Percentiles rank a stretch among this genome's conserved stretches.
These are phyloP conservation scores for Zaprionus vittiger DNA, from an alignment of 1,140 invertebrate species.

Conservation along the genomic window DNA sequence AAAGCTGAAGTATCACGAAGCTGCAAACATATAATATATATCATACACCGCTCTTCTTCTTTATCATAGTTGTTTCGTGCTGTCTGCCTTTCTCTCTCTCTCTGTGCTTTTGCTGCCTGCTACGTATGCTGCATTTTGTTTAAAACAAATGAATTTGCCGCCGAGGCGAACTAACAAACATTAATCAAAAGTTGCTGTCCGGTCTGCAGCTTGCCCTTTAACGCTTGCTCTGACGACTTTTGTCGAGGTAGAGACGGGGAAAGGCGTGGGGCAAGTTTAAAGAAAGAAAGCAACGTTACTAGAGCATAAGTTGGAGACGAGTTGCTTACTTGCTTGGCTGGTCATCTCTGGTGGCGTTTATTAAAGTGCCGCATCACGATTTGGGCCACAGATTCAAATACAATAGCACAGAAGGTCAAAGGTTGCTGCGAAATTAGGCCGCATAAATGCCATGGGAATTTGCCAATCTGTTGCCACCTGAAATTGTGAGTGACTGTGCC, in stretches of 20 bases:
- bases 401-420: conserved; percentile 35
- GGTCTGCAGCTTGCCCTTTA: conserved; percentile 58
- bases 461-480: conserved; percentile 33
- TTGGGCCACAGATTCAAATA: conserved; percentile 11
- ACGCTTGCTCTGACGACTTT: conserved; percentile 18
- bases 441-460: conserved; percentile 34
- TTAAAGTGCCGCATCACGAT: conserved; percentile 47
- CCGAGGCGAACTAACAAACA: conserved; percentile 73
- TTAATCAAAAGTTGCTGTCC: conserved; percentile 76
- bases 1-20: conserved; percentile 19
- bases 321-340: not conserved
- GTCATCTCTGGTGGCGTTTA: conserved; percentile 26
- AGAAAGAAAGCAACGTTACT: not conserved
- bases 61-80: not conserved
- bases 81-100: not conserved
- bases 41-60: conserved; percentile 3
- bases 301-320: not conserved
- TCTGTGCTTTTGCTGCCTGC: not conserved
- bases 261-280: not conserved
- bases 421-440: conserved; percentile 38
- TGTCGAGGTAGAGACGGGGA: not conserved
- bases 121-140: conserved; percentile 65
- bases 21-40: conserved; percentile 6
- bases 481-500: conserved; percentile 14
- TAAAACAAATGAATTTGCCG: conserved; percentile 78